Base-by-base conservation (phyloP, 2,888 invertebrate genomes). In the Drosophila koepferae region DNA sequence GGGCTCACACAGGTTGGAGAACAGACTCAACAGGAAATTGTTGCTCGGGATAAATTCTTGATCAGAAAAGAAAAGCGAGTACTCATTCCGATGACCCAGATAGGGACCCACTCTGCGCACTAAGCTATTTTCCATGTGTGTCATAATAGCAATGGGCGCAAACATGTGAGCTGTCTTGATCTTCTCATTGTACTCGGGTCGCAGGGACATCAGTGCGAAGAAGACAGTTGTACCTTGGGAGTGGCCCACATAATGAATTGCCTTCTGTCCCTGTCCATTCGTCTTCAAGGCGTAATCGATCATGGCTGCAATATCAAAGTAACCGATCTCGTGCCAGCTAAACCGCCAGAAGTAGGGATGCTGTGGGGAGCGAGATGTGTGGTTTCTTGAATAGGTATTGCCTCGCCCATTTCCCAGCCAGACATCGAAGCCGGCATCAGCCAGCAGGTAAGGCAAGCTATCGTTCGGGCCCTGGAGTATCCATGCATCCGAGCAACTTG, bases 311-410 rank as follows among this genome's bases (percentile, higher is more conserved):
- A 88, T 85, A 38, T 86, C 86, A 90, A 96, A 95, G 55, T 95
- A 92, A 0, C 96, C 98, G 94, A 98, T 97, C 92, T 99, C 97
- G 89, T 98, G 97, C 94, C 96, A 99, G 81, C 97, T 98, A 28
- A 91, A 91, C 8, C 77, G 59, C 91, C 91, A 91, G 66, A 91
- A 91, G 8, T 66, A 5, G 0, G 88, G 81, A 62, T 79, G 68
- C 0, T 79, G 55, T 7, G 80, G 36, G 2, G 85, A 83, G 2
- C 60, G 53, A 0, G 49, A 59, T 0, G 86, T 81, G 46, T 87
- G 90, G 7, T 90, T 87, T 7, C 76, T 75, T 0, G 90, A 83
- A 43, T 87, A 90, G 7, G 80, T 74, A 18, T 79, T 92, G 0
- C 92, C 92, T 12, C 92, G 86, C 0, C 74, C 87, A 77, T 92